phyloP scores from a whole-genome alignment of 2,113 vertebrate species.

The Raja brachyura region DNA sequence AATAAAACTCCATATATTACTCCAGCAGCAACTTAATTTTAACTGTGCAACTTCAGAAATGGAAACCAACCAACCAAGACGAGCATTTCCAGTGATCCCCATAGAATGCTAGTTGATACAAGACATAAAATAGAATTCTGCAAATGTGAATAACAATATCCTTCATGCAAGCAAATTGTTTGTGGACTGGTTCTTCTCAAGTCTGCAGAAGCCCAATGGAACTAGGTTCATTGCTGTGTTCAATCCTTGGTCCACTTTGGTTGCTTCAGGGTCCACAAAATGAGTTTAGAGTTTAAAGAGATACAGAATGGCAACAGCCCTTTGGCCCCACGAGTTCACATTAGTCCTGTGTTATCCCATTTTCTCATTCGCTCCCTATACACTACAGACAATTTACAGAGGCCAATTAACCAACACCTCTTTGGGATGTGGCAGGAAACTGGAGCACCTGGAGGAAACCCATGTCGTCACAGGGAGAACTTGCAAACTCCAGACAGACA shows the following conservation, averaged over 20 bases:
- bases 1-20: not conserved
- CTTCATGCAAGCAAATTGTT: not conserved
- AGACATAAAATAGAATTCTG: not conserved
- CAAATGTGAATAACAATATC: not conserved
- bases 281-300: no score
- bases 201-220: not conserved
- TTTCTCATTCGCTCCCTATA: no score
- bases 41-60: not conserved
- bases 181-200: not conserved
- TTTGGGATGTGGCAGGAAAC: no score
- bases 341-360: no score
- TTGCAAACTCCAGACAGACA: no score
- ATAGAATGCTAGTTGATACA: not conserved
- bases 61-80: not conserved
- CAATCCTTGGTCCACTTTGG: not conserved
- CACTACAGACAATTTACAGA: no score
- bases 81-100: not conserved
- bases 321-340: no score
- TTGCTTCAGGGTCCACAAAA: not conserved
- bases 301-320: no score
- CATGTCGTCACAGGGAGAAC: no score
- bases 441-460: no score
- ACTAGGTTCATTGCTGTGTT: not conserved
- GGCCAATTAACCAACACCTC: no score
- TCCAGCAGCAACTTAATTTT: not conserved